phyloP scores from a whole-genome alignment of 2,113 vertebrate genomes.

The Phodopus roborovskii region DNA sequence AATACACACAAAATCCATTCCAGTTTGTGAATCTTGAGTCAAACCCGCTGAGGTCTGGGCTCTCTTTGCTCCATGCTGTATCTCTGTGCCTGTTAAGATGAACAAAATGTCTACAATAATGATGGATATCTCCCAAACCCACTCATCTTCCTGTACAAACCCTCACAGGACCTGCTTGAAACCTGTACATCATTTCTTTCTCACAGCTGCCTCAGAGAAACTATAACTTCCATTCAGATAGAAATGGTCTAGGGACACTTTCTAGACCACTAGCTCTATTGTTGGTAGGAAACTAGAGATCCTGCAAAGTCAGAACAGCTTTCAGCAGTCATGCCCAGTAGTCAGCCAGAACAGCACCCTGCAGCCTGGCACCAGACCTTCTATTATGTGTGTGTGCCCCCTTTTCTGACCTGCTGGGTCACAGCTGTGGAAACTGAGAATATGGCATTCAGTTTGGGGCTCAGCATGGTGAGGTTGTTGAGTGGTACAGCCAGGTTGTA shows the following conservation, averaged over 20 bases:
- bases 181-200: background rate
- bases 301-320: background rate
- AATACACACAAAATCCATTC: background rate
- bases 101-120: no score
- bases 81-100: background rate
- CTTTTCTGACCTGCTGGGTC: background rate
- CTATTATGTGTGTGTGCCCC: background rate
- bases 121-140: no score
- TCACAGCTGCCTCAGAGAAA: background rate
- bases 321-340: background rate
- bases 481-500: background rate
- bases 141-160: no score
- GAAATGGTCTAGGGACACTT: background rate
- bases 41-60: background rate
- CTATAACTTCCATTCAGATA: background rate
- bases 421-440: background rate
- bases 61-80: background rate
- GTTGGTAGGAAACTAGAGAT: background rate
- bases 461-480: rapidly evolving
- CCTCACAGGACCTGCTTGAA: no score
- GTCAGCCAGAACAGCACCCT: background rate
- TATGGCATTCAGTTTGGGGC: background rate
- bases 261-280: background rate
- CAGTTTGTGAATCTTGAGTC: background rate
- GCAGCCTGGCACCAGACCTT: no score